Percentiles rank a stretch among this genome's conserved stretches.
Evolutionary conservation across 2,797 vertebrate species (phyloP).

Genomic region (Luscinia megarhynchos): DNA sequence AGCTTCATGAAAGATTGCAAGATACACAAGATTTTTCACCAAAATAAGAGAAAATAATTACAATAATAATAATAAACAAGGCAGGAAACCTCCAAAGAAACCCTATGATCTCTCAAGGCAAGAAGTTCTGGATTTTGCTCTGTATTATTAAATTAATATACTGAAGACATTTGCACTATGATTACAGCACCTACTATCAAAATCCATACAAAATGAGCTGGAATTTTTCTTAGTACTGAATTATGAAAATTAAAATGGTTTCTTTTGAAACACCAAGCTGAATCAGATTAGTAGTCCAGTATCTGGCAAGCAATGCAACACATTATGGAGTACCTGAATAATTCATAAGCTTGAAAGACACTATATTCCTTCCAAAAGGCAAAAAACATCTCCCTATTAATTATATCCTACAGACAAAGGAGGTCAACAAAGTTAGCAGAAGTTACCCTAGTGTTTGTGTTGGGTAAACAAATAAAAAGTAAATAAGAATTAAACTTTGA

Average conservation of each 20-base stretch:
- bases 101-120: neutral
- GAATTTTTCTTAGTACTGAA: neutral
- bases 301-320: neutral
- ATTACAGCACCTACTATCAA: neutral
- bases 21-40: neutral
- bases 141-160: neutral
- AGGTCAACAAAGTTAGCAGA: neutral
- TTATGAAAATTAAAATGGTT: neutral
- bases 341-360: neutral
- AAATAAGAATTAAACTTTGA: neutral
- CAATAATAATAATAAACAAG: neutral
- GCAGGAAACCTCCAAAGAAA: neutral
- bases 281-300: neutral
- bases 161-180: neutral
- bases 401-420: neutral
- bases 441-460: neutral
- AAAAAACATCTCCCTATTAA: neutral
- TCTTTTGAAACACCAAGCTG: neutral
- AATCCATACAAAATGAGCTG: neutral
- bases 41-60: neutral
- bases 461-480: neutral
- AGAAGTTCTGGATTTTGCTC: neutral
- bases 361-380: neutral
- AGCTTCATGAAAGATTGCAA: neutral
- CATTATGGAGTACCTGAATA: neutral